phyloP scores from a whole-genome alignment of 2,797 vertebrate genomes.

The Telmatherina bonti region DNA sequence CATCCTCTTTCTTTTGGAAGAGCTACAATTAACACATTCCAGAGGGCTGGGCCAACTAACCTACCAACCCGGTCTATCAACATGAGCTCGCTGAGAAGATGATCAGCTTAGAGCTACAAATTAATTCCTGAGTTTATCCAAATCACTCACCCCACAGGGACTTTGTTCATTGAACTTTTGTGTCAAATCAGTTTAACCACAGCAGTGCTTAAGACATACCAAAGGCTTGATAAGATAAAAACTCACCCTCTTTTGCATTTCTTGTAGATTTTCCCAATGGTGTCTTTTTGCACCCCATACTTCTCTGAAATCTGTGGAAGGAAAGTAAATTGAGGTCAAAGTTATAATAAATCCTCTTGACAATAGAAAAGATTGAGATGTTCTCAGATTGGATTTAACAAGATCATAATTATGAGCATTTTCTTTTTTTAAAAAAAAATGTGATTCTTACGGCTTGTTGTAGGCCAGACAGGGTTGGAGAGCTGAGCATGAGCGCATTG shows the following conservation, averaged over 20 bases:
- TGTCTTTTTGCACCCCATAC: conserved; percentile 92
- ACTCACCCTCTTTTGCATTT: conserved; percentile 99
- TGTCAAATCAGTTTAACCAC: background rate
- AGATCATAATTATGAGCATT: too few species aligned
- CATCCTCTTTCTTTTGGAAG: conserved; percentile 58
- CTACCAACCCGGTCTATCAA: conserved; percentile 64
- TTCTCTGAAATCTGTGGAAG: conserved; percentile 95
- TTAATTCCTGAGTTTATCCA: conserved; percentile 35
- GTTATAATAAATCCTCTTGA: conserved; percentile 29
- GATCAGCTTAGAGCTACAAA: conserved; percentile 48
- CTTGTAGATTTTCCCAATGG: conserved; percentile 97
- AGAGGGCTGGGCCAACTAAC: conserved; percentile 55
- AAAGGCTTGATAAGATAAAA: conserved; percentile 15
- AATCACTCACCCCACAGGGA: background rate
- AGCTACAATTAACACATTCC: conserved; percentile 78
- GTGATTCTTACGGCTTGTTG: conserved; percentile 89
- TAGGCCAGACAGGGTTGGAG: conserved; percentile 91
- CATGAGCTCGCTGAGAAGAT: conserved; percentile 58
- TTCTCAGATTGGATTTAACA: too few species aligned
- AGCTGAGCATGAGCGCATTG: conserved; percentile 95
- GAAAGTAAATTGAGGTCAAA: conserved; percentile 44
- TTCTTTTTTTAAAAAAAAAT: background rate
- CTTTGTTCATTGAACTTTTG: conserved; percentile 4
- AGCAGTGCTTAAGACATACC: background rate
- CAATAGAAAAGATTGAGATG: conserved; percentile 2